Conservation (phyloP, 2,888 invertebrate genomes). For the Griposia aprilina region DNA sequence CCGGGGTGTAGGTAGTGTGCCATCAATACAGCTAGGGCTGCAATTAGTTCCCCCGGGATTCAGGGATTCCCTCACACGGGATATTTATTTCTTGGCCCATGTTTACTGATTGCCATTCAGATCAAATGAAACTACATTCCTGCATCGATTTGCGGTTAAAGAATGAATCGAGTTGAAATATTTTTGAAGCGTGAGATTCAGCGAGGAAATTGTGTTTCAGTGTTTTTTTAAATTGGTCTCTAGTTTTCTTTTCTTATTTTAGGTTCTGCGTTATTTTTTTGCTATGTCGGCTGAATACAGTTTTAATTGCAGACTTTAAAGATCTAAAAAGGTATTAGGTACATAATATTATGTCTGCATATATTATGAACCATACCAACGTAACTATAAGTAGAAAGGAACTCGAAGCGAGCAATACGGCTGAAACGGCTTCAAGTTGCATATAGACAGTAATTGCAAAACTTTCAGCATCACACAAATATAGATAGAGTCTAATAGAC, state of each 20-base stretch:
- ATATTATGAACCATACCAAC: not conserved
- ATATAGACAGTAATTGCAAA: conserved; percentile 59
- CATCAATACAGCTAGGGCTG: conserved; percentile 88
- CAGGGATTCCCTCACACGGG: conserved; percentile 76
- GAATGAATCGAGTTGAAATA: conserved; percentile 65
- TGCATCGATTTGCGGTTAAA: conserved; percentile 70
- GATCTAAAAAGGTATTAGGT: not conserved
- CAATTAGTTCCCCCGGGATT: conserved; percentile 86
- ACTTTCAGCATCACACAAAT: conserved; percentile 39
- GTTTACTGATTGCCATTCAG: conserved; percentile 81
- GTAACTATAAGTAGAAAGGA: conserved; percentile 18
- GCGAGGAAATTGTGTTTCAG: conserved; percentile 39
- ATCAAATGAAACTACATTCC: conserved; percentile 74
- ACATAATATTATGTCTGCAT: not conserved
- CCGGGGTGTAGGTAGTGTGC: conserved; percentile 79
- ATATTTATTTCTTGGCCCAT: conserved; percentile 85
- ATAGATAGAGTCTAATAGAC: conserved; percentile 12
- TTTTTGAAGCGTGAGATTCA: conserved; percentile 42
- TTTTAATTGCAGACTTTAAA: not conserved
- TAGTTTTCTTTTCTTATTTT: conserved; percentile 2
- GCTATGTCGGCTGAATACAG: not conserved
- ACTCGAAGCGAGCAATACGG: conserved; percentile 39
- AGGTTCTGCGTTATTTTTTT: not conserved
- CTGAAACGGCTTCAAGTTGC: conserved; percentile 42
- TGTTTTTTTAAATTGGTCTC: conserved; percentile 21